A percentile compares a stretch with the other conserved stretches of the same genome.
Evolutionary conservation across 2,888 invertebrate genomes (phyloP).

Genomic region (Mythimna loreyi): DNA sequence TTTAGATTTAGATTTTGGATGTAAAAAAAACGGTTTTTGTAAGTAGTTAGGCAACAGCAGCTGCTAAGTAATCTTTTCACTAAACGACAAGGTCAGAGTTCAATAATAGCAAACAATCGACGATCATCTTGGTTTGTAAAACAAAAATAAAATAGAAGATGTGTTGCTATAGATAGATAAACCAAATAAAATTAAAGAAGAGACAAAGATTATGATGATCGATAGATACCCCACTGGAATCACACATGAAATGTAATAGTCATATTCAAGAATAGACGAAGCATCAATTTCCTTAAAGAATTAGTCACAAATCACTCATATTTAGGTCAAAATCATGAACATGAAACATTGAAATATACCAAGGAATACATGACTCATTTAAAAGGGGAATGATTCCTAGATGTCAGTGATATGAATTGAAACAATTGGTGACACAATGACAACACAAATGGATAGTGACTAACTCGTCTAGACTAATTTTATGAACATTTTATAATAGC

Average conservation of each 20-base stretch:
- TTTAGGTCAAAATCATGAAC: slow-evolving; percentile 27
- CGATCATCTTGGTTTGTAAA: slow-evolving; percentile 1
- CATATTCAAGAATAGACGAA: not conserved
- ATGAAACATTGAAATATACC: slow-evolving; percentile 16
- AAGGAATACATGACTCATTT: slow-evolving; percentile 49
- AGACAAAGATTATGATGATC: not conserved
- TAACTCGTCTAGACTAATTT: slow-evolving; percentile 59
- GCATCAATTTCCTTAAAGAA: not conserved
- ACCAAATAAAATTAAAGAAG: not conserved
- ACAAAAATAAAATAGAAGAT: not conserved
- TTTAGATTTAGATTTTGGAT: slow-evolving; percentile 2
- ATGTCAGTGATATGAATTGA: slow-evolving; percentile 49
- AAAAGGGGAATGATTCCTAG: slow-evolving; percentile 40
- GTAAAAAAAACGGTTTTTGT: slow-evolving; percentile 1
- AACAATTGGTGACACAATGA: slow-evolving; percentile 59
- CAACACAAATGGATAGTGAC: slow-evolving; percentile 51
- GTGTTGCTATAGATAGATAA: not conserved
- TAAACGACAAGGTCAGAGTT: not conserved
- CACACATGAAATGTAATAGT: not conserved
- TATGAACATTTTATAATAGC: slow-evolving; percentile 27
- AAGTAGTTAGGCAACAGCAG: not conserved
- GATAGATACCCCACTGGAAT: no score
- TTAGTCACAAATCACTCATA: slow-evolving; percentile 14
- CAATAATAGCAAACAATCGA: not conserved
- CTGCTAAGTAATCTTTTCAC: not conserved